Evolutionary conservation across 2,888 invertebrate genomes (phyloP), one percentile per base, ranked within the genome.

Genomic region (Lasioglossum morio): DNA sequence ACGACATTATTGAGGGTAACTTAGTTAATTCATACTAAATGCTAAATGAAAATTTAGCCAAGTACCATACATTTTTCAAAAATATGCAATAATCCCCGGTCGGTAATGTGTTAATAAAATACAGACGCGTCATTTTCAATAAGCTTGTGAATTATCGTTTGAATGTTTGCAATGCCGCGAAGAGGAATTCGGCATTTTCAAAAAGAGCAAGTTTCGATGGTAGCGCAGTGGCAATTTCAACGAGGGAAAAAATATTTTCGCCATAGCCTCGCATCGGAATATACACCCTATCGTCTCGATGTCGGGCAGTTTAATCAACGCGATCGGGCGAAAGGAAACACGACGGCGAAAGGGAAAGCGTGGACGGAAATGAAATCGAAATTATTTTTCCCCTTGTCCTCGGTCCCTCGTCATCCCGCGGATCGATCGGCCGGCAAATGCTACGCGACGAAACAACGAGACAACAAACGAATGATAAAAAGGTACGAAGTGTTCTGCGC

Each of bases 251-350:
- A 1, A 30, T 27, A 66, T 66, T 66, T 7, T 8, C 19, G 19
- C 4, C 30, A 34, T 7, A 53, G 23, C 7, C n/a, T 53, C 23
- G 23, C 53, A n/a, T 23, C 78, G 12, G 23, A 30, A 79, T 23
- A 79, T 10, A n/a, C 34, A 23, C 77, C 69, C 77, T 30, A 19
- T 72, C 34, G 57, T 19, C 60, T 70, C 79, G 43, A 76, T 74
- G 43, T 63, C 43, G 27, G 60, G n/a, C 63, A 16, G 66, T 77
- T 87, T 87, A 87, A 87, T 87, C 87, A 83, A 81, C 79, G 82
- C 77, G 82, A 82, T 72, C 66, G 77, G 78, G 37, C 34, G 79
- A 46, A 19, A 82, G 69, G 60, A 69, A 79, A 80, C 75, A 77
- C 23, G 82, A 53, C 53, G 82, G 82, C 79, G 34, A 37, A 73